phyloP scores from a whole-genome alignment of 1,140 invertebrate genomes.

The Drosophila santomea region DNA sequence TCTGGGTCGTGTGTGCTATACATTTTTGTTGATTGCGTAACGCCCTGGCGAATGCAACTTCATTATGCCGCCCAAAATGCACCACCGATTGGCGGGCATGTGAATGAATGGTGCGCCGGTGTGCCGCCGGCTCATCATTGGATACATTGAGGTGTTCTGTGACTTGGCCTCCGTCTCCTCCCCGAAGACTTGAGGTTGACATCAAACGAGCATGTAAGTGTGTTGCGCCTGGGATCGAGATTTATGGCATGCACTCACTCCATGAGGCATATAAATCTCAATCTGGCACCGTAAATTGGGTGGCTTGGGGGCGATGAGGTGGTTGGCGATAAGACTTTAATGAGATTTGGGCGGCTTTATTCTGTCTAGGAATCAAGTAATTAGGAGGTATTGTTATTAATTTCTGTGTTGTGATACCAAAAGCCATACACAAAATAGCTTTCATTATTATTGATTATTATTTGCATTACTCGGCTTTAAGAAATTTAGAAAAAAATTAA shows the following conservation, averaged over 20 bases:
- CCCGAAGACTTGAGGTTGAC: conserved; percentile 28
- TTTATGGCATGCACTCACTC: conserved; percentile 47
- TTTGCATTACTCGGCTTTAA: no score
- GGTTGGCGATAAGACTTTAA: conserved; percentile 33
- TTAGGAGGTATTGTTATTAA: not conserved
- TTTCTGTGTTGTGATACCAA: no score
- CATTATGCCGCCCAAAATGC: conserved; percentile 49
- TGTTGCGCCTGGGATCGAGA: conserved; percentile 15
- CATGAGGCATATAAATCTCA: conserved; percentile 49
- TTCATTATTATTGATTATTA: no score
- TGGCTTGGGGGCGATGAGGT: not conserved
- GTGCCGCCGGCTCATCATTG: conserved; percentile 30
- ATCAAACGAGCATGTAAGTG: conserved; percentile 53
- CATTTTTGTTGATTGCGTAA: conserved; percentile 74
- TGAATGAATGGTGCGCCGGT: conserved; percentile 36
- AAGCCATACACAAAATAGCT: no score
- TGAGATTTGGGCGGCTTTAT: conserved; percentile 12
- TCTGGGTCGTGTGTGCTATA: conserved; percentile 22
- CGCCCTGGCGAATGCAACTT: conserved; percentile 57
- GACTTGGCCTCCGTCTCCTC: not conserved
- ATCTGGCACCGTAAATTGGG: conserved; percentile 29
- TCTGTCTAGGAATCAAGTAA: not conserved
- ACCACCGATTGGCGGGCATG: conserved; percentile 45
- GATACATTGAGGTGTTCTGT: conserved; percentile 48
- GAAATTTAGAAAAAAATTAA: no score